A percentile compares a stretch with the other conserved stretches of the same genome.
phyloP scores from a whole-genome alignment of 2,113 vertebrate genomes.

The Thunnus thynnus region DNA sequence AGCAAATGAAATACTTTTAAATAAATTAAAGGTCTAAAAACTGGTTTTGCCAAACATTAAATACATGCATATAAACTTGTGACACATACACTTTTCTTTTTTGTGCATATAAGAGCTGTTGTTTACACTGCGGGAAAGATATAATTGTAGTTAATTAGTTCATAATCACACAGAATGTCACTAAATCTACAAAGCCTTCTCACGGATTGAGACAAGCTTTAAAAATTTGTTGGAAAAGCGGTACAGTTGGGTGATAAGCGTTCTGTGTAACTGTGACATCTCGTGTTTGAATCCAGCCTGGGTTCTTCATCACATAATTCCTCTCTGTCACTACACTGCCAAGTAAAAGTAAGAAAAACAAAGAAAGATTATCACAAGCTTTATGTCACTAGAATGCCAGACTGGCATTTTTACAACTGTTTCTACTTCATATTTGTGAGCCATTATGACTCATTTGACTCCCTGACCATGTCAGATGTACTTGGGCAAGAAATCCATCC shows the following conservation, averaged over 20 bases:
- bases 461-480: background rate
- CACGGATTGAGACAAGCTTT: too few relatives aligned
- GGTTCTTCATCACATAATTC: background rate
- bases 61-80: too few relatives aligned
- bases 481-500: background rate
- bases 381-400: background rate
- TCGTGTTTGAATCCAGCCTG: background rate
- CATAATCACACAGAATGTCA: too few relatives aligned
- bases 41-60: too few relatives aligned
- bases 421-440: background rate
- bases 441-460: background rate
- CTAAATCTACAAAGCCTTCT: too few relatives aligned
- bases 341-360: background rate
- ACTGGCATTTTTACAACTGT: background rate
- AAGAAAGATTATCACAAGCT: background rate
- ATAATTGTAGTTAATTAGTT: too few relatives aligned
- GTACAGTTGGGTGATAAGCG: background rate
- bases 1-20: too few relatives aligned
- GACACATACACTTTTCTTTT: too few relatives aligned
- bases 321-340: background rate
- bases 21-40: too few relatives aligned
- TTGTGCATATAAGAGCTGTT: too few relatives aligned
- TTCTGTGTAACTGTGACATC: background rate
- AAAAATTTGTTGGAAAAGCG: too few relatives aligned
- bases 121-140: too few relatives aligned